Percentiles rank a stretch among this genome's conserved stretches.
phyloP scores from a whole-genome alignment of 2,113 vertebrate genomes.

The Neolamprologus ventralis region DNA sequence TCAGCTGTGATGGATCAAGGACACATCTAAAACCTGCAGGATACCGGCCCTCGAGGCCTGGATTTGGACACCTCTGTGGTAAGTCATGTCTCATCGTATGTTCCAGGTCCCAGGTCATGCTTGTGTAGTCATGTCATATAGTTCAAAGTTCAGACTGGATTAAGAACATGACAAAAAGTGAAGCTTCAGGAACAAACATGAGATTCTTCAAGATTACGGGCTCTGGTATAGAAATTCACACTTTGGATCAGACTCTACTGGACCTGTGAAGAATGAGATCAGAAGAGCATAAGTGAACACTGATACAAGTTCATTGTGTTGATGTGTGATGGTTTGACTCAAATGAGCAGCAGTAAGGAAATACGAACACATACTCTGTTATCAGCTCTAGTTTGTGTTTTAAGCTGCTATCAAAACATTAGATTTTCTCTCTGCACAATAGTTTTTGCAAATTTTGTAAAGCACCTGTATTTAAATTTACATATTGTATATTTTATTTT shows the following conservation, averaged over 20 bases:
- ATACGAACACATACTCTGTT: neutral
- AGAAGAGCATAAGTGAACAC: neutral
- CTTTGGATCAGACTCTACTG: neutral
- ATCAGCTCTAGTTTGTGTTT: neutral
- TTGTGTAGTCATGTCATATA: neutral
- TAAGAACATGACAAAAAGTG: neutral
- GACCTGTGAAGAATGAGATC: neutral
- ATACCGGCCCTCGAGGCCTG: rapidly evolving
- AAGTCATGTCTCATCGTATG: neutral
- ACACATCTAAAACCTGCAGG: neutral
- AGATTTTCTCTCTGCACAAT: neutral
- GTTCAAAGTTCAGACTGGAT: neutral
- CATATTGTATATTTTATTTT: neutral
- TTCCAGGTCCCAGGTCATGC: neutral
- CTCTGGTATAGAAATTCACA: neutral
- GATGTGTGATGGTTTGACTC: neutral
- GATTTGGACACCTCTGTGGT: neutral
- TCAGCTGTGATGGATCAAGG: neutral
- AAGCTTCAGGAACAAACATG: neutral
- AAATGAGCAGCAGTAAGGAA: neutral
- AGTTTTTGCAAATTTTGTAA: neutral
- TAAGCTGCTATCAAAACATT: neutral
- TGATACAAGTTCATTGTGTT: neutral
- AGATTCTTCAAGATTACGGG: neutral
- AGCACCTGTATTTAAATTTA: neutral